These are phyloP conservation scores for Micrastur ruficollis DNA, from an alignment of 2,797 vertebrate species.

Conservation along the genomic window DNA sequence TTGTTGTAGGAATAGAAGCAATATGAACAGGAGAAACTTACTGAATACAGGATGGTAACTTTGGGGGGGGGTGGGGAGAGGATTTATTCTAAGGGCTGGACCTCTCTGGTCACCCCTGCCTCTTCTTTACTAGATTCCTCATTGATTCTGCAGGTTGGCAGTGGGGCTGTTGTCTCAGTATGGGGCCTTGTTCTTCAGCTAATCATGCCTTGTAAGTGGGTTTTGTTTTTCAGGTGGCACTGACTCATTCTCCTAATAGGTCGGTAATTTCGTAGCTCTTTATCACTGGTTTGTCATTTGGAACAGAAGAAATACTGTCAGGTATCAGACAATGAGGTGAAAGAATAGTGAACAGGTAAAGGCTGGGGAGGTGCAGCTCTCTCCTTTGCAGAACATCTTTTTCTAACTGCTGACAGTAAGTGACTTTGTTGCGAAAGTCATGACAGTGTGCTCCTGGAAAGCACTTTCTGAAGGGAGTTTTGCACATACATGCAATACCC, in stretches of 20 bases:
- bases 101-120: neutral
- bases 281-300: neutral
- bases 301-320: neutral
- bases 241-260: constrained; percentile 42
- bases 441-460: neutral
- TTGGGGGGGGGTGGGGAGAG: neutral
- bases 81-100: neutral
- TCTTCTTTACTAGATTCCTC: neutral
- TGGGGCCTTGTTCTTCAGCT: neutral
- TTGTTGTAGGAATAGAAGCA: neutral
- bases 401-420: neutral
- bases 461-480: neutral
- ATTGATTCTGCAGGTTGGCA: neutral
- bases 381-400: neutral
- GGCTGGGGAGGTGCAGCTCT: neutral
- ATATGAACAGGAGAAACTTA: neutral
- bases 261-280: constrained; percentile 29
- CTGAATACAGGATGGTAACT: neutral
- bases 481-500: neutral
- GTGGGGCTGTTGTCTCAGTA: neutral
- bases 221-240: constrained; percentile 45
- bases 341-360: neutral
- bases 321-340: neutral
- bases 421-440: neutral
- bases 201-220: constrained; percentile 2